phyloP scores from a whole-genome alignment of 64 coral and sea anemone species.

The Actinia equina region DNA sequence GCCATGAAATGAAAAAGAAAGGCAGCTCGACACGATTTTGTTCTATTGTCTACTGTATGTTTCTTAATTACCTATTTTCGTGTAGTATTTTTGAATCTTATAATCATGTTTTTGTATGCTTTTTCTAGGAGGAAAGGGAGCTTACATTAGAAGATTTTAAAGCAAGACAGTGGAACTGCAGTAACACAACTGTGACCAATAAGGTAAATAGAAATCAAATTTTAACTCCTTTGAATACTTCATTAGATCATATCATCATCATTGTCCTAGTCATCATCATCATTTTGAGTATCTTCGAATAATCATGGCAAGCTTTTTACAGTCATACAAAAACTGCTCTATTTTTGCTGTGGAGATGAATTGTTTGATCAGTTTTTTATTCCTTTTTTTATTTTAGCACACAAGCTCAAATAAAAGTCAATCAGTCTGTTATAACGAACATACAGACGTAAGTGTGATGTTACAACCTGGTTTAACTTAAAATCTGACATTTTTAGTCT shows the following conservation, averaged over 20 bases:
- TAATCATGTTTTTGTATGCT: not conserved
- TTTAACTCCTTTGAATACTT: too few relatives aligned
- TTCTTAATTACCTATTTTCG: too few relatives aligned
- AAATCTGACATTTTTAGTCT: not conserved
- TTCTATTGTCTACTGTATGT: too few relatives aligned
- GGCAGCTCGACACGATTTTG: too few relatives aligned
- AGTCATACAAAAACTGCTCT: too few relatives aligned
- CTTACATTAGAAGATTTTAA: conserved; percentile 7
- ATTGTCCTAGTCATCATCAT: too few relatives aligned
- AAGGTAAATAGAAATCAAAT: not conserved
- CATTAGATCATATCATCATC: too few relatives aligned
- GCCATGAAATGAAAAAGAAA: too few relatives aligned
- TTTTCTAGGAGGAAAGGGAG: not conserved
- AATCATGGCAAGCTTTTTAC: too few relatives aligned
- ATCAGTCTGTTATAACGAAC: not conserved
- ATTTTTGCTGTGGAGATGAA: too few relatives aligned
- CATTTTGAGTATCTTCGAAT: too few relatives aligned
- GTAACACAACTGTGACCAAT: not conserved
- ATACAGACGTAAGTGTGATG: not conserved
- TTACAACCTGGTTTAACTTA: not conserved
- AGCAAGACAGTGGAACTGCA: not conserved
- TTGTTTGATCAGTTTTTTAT: not conserved
- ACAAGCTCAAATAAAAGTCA: not conserved
- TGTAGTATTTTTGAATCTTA: not conserved
- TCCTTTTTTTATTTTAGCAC: not conserved